Evolutionary conservation across 1,140 invertebrate genomes (phyloP).

Genomic region (Aleiodes sp.): DNA sequence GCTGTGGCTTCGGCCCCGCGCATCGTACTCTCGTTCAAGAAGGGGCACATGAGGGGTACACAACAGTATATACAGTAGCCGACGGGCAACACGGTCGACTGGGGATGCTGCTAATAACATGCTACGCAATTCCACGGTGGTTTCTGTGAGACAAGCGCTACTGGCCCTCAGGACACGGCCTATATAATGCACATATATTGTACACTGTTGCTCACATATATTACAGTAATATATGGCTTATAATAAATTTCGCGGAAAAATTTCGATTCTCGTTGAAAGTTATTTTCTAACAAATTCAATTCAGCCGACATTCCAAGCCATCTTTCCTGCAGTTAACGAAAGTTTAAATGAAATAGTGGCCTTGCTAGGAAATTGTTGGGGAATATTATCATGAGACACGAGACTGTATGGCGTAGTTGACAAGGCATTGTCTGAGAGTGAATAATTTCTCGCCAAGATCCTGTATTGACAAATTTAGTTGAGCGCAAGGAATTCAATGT

Average conservation of each 20-base stretch:
- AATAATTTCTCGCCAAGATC: constrained; percentile 51
- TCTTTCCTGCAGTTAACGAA: neutral
- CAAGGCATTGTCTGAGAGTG: constrained; percentile 46
- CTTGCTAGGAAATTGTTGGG: neutral
- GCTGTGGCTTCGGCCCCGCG: constrained; percentile 13
- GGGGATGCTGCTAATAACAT: constrained; percentile 44
- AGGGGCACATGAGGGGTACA: constrained; percentile 17
- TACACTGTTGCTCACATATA: neutral
- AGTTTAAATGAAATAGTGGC: neutral
- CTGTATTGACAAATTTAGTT: constrained; percentile 54
- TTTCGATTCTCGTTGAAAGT: neutral
- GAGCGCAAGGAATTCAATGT: constrained; percentile 25
- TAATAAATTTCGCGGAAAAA: neutral
- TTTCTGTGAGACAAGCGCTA: constrained; percentile 43
- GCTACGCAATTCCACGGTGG: constrained; percentile 44
- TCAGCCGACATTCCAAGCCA: neutral
- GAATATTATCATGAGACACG: neutral
- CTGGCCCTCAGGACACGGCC: constrained; percentile 36
- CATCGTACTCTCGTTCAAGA: constrained; percentile 25
- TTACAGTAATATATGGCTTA: neutral
- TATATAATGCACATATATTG: constrained; percentile 8
- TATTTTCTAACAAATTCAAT: neutral
- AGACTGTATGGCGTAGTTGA: constrained; percentile 21
- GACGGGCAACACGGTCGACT: constrained; percentile 37
- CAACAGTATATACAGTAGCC: constrained; percentile 42